Conservation (phyloP, 2,797 vertebrate species). For the Spondyliosoma cantharus region DNA sequence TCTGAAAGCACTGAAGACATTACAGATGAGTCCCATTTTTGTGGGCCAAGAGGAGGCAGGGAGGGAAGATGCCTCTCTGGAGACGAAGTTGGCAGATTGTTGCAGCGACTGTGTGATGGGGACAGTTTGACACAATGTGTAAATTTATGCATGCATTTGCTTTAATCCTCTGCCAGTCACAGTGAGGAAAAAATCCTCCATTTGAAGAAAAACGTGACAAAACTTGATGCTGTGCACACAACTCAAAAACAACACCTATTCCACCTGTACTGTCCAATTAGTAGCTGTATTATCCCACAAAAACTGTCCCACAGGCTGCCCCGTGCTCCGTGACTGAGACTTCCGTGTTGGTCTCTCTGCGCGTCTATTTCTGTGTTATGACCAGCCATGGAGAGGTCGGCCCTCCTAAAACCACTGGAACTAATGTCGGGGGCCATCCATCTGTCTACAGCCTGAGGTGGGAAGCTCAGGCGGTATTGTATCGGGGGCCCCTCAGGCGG, state of each 20-base stretch:
- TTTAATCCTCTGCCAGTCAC: slow-evolving; percentile 25
- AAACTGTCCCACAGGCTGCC: background rate
- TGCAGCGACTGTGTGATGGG: slow-evolving; percentile 24
- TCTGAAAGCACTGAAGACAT: slow-evolving; percentile 25
- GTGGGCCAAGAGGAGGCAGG: slow-evolving; percentile 24
- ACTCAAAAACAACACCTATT: background rate
- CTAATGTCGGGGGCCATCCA: slow-evolving; percentile 78
- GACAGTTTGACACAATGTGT: slow-evolving; percentile 20
- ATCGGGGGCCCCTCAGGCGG: slow-evolving; percentile 57
- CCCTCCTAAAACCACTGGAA: slow-evolving; percentile 76
- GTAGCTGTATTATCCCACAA: background rate
- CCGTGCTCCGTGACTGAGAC: background rate
- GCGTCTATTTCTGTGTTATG: slow-evolving; percentile 36
- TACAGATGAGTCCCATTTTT: slow-evolving; percentile 28
- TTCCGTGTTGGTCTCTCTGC: background rate
- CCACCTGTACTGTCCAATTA: background rate
- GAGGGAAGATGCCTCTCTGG: slow-evolving; percentile 28
- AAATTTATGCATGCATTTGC: slow-evolving; percentile 24
- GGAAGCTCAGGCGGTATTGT: slow-evolving; percentile 61
- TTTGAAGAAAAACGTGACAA: background rate
- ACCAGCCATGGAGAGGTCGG: slow-evolving; percentile 47
- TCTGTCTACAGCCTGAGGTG: slow-evolving; percentile 77
- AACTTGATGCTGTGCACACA: background rate
- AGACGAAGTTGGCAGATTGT: slow-evolving; percentile 34
- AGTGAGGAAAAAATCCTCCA: background rate